Base-by-base conservation (phyloP, 2,113 vertebrate species). In the Gasterosteus aculeatus region DNA sequence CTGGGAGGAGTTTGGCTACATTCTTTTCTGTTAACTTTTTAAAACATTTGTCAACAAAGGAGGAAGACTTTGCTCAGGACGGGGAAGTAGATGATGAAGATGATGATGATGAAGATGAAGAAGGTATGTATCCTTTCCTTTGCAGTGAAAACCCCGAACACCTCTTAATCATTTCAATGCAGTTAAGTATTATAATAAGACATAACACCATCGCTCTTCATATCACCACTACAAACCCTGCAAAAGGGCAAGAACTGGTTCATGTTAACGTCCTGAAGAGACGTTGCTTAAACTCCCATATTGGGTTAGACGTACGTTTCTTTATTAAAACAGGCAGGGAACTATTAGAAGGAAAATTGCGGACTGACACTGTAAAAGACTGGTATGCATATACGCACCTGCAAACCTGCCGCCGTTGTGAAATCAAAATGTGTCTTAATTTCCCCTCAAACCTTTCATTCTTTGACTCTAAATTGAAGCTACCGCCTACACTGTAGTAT, bases 71-170 rank as follows among this genome's bases (percentile, higher is more conserved):
- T 69, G 94, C 91, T 71, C 94, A 91, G 62, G 96, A 95, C 69
- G 95, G 94, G 54, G 95, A 95, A 0, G 96, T 96, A 11, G 95
- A 96, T 0, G 95, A 96, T 0, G 96, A 97, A 12, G 96, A 96
- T 0, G 91, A 90, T 22, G 91, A 92, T 79, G 91, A 90, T 16
- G 63, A 66, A 7, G 65, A 54, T 15, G 64, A 67, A 67, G 93
- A 94, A 1, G 93, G 93, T 94, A 77, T 38, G 88, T 81, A 63
- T 10, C 5, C n/a, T 33, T 42, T 59, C 22, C n/a, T 33, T 33
- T 33, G 33, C 26, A 31, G 41, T 11, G 60, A 15, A 35, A 46
- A 56, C 51, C 42, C 11, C 51, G 22, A 51, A 0, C 22, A 26
- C 14, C 18, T n/a, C 4, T 15, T 38, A 7, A 10, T 54, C 11